Conservation (phyloP, 1,140 invertebrate species). For the Neodiprion fabricii region DNA sequence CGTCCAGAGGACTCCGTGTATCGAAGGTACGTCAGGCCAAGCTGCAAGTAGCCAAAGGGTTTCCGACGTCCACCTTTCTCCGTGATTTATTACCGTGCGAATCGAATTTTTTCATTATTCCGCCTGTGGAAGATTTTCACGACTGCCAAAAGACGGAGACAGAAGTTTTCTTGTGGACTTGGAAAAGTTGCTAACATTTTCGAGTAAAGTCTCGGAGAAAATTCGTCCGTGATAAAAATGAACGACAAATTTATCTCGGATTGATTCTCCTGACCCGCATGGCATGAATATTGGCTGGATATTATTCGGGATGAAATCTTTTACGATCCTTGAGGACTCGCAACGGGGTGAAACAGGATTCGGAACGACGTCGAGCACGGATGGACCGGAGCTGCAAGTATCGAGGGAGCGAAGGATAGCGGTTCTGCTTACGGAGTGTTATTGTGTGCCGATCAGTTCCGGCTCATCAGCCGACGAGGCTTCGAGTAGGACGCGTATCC, state of each 20-base stretch:
- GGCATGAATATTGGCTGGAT: too few species aligned
- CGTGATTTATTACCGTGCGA: conserved; percentile 52
- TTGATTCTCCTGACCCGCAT: too few species aligned
- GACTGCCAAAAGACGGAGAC: conserved; percentile 2
- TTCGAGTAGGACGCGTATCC: conserved; percentile 33
- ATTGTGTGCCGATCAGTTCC: conserved; percentile 56
- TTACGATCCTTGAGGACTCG: too few species aligned
- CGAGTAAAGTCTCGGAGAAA: too few species aligned
- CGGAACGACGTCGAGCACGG: too few species aligned
- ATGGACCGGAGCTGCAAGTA: too few species aligned
- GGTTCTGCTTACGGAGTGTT: conserved; percentile 55
- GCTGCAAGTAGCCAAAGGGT: conserved; percentile 33
- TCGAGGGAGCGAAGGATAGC: conserved; percentile 48
- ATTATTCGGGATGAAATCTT: too few species aligned
- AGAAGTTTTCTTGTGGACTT: neutral
- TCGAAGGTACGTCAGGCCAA: neutral
- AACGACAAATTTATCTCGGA: too few species aligned
- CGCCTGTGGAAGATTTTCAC: conserved; percentile 1
- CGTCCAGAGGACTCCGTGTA: neutral
- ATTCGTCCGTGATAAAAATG: too few species aligned
- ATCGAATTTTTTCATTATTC: conserved; percentile 46
- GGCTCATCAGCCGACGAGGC: conserved; percentile 53
- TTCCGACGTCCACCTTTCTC: conserved; percentile 16
- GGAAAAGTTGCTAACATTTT: too few species aligned
- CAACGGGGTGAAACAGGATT: too few species aligned